Evolutionary conservation across 35 echinoderm and acorn worm species (phyloP).

Genomic region (Lytechinus pictus): DNA sequence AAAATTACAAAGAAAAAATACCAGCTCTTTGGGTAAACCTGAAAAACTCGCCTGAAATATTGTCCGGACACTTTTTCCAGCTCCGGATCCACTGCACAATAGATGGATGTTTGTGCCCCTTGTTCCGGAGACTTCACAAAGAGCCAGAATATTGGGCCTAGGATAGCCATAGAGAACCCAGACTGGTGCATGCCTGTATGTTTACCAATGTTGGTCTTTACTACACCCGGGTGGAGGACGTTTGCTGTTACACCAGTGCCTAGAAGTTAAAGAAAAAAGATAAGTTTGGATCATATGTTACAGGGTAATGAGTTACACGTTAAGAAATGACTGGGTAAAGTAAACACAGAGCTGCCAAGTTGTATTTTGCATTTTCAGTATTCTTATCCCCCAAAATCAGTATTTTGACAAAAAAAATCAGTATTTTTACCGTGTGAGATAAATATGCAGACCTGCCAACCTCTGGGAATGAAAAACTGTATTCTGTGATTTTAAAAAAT

Average conservation of each 20-base stretch:
- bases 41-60: slow-evolving; percentile 80
- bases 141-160: slow-evolving; percentile 87
- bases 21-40: background rate
- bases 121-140: slow-evolving; percentile 84
- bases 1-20: too few relatives aligned
- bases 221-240: slow-evolving; percentile 85
- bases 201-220: slow-evolving; percentile 81
- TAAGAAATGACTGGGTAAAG: too few relatives aligned
- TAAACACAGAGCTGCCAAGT: too few relatives aligned
- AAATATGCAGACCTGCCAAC: too few relatives aligned
- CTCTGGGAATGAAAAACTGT: too few relatives aligned
- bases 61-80: slow-evolving; percentile 74
- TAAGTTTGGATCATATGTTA: background rate
- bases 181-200: slow-evolving; percentile 87
- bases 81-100: slow-evolving; percentile 85
- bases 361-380: too few relatives aligned
- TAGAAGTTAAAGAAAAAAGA: background rate
- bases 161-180: slow-evolving; percentile 73
- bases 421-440: too few relatives aligned
- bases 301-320: background rate
- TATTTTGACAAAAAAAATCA: too few relatives aligned
- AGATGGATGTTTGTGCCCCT: slow-evolving; percentile 84
- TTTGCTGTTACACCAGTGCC: slow-evolving; percentile 94
- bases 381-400: too few relatives aligned
- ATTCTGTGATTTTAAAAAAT: too few relatives aligned